Evolutionary conservation across 2,888 invertebrate species (phyloP), one percentile per base, ranked within the genome.

Genomic region (Baccha elongata): DNA sequence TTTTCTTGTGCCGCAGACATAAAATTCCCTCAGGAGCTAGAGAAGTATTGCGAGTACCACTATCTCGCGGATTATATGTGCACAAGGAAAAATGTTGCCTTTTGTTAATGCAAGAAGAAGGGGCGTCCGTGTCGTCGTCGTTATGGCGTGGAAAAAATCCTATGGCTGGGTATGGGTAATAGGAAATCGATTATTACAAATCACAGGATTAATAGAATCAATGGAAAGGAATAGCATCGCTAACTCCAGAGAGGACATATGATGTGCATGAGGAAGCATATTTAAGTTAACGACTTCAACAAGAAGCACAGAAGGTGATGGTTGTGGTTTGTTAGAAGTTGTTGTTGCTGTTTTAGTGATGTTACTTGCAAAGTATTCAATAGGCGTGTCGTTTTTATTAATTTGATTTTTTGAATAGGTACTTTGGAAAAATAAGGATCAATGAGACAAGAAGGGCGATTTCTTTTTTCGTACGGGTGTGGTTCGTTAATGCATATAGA

Each of bases 101-200:
- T 79, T 79, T 73, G 73, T 53, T 67, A 68, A 13, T 60, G 50
- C 35, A 17, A 69, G 15, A 26, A 35, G 35, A 5, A 42, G 32
- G 53, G 17, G 8, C 26, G 29, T n/a, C n/a, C n/a, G n/a, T 32
- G 8, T 4, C 2, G 1, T 32, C 8, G 29, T 32, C 7, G 7
- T 32, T 5, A 8, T 32, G 29, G 29, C 3, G 29, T 1, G 8
- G 29, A 7, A n/a, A 32, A 32, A 32, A 32, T 32, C 29, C 10
- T 5, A 68, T 3, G 15, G 42, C 32, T 32, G 64, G 35, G 75
- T 29, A 13, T n/a, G 46, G 65, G 75, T 81, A 75, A 81, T 81
- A 65, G 75, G 69, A 81, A 81, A 81, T 81, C 80, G 80, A 81
- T 81, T 81, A 75, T 81, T 81, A 75, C 80, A 81, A 81, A 81